Percentiles rank a stretch among this genome's conserved stretches.
Conservation (phyloP, 2,888 invertebrate genomes). For the Synergus gifuensis region DNA sequence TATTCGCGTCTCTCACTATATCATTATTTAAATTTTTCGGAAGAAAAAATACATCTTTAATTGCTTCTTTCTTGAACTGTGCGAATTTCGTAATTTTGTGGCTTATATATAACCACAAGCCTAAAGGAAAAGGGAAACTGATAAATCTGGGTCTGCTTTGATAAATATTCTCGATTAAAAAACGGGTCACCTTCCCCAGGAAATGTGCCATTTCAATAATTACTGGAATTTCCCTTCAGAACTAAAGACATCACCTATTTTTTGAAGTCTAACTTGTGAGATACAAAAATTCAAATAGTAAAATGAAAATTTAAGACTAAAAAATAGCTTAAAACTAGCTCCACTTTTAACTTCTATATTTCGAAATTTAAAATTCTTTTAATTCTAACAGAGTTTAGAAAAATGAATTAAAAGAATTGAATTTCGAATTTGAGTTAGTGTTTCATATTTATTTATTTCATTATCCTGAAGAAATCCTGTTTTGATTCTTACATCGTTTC, state of each 20-base stretch:
- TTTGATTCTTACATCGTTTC: neutral
- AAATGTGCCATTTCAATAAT: neutral
- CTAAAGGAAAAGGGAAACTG: slow-evolving; percentile 65
- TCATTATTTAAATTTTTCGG: neutral
- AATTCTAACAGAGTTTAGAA: too few species aligned
- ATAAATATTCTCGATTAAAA: slow-evolving; percentile 63
- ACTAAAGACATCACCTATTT: neutral
- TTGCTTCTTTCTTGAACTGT: neutral
- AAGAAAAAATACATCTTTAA: neutral
- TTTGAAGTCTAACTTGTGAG: neutral
- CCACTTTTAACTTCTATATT: neutral
- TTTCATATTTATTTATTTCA: too few species aligned
- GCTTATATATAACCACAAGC: slow-evolving; percentile 42
- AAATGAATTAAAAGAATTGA: too few species aligned
- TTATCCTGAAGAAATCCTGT: neutral
- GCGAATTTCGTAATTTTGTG: neutral
- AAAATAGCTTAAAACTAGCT: neutral
- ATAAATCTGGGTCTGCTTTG: slow-evolving; percentile 61
- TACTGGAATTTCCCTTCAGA: neutral
- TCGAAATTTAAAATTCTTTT: too few species aligned
- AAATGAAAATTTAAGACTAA: too few species aligned
- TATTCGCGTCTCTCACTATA: neutral
- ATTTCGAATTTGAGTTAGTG: neutral
- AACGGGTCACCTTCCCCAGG: slow-evolving; percentile 47
- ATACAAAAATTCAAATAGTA: slow-evolving; percentile 27